A percentile compares a stretch with the other conserved stretches of the same genome.
Conservation (phyloP, 1,140 invertebrate genomes). For the Leptopilina boulardi region DNA sequence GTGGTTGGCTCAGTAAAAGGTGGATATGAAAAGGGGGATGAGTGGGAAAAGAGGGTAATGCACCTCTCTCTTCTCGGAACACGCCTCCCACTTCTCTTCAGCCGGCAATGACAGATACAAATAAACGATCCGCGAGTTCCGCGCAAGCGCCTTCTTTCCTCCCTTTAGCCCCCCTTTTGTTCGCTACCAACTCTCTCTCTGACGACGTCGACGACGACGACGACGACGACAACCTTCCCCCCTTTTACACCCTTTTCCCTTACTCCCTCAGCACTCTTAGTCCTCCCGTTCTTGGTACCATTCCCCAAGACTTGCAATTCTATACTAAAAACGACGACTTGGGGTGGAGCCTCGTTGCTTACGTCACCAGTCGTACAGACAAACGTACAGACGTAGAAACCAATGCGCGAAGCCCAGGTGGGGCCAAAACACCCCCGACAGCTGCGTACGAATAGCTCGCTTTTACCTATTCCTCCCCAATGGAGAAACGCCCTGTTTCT, state of each 20-base stretch:
- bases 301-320: constrained; percentile 45
- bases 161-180: constrained; percentile 8
- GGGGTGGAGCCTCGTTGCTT: constrained; percentile 70
- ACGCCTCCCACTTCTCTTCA: constrained; percentile 49
- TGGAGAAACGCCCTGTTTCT: constrained; percentile 54
- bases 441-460: constrained; percentile 55
- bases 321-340: constrained; percentile 46
- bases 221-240: constrained; percentile 22
- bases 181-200: constrained; percentile 47
- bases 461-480: constrained; percentile 56
- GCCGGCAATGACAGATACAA: constrained; percentile 75
- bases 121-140: constrained; percentile 69
- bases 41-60: constrained; percentile 27
- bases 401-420: constrained; percentile 67
- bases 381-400: constrained; percentile 72
- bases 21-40: constrained; percentile 46
- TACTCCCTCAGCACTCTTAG: constrained; percentile 21
- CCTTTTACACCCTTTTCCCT: constrained; percentile 1
- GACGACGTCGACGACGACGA: constrained; percentile 27
- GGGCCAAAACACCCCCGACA: constrained; percentile 50
- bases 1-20: constrained; percentile 34
- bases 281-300: constrained; percentile 38
- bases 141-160: constrained; percentile 55
- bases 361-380: constrained; percentile 73
- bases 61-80: constrained; percentile 46